Base-by-base conservation (phyloP, 2,888 invertebrate genomes). In the Hipparchia sbordonii region DNA sequence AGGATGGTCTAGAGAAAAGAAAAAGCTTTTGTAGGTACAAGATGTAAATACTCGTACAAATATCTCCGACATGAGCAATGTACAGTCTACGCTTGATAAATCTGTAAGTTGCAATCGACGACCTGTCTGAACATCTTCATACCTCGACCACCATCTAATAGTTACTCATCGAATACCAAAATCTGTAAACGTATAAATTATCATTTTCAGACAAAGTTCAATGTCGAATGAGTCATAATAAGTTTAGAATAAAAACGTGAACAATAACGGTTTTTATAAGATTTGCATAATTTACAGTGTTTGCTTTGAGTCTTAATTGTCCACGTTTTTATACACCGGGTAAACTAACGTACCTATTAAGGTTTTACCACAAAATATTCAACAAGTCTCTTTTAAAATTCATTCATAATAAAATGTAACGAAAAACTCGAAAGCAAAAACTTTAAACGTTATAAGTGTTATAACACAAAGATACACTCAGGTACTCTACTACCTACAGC, bases 311-410 rank as follows among this genome's bases (percentile, higher is more conserved):
- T 10, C 45, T 45, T 60, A 46, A 60, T 61, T 46, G 6, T 12
- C 45, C 12, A 46, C 12, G 61, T 46, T 46, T 46, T 9, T 33
- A 45, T 46, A 8, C n/a, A 9, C 23, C n/a, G 13, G n/a, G 62
- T 13, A 61, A 61, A n/a, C n/a, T 2, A 63, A 48, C 13, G 13
- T 13, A 51, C 3, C 5, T 45, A 33, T 60, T 48, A 23, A 10
- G 48, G 48, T 48, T 51, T 63, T 48, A 63, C 13, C 63, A 23
- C 48, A 23, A 51, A 51, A 48, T 13, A 39, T 5, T 45, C 39
- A 61, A 80, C 80, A 82, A 78, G 79, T 23, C 12, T 12, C 10
- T 52, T 52, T 52, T 12, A 57, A 23, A 57, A 57, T 57, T 23
- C 2, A 57, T 57, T 56, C 56, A 56, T 7, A 13, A 13, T 7